These are phyloP conservation scores for Chaetorhynchus papuensis DNA, from an alignment of 2,113 vertebrate species.

Conservation along the genomic window DNA sequence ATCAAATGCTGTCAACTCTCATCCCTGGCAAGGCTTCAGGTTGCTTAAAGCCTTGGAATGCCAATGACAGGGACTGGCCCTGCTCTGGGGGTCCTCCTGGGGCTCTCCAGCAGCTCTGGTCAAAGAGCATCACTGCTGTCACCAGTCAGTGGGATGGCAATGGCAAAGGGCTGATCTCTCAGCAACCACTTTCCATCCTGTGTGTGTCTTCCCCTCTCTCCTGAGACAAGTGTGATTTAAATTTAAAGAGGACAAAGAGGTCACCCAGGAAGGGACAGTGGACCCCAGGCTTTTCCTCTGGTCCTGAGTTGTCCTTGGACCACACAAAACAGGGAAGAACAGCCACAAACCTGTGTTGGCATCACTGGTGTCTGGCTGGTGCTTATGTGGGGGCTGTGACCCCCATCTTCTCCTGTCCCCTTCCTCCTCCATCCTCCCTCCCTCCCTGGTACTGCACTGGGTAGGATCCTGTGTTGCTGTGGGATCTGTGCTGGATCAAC, in stretches of 20 bases:
- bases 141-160: neutral
- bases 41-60: neutral
- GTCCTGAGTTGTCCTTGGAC: neutral
- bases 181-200: neutral
- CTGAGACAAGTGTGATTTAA: neutral
- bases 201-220: neutral
- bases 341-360: neutral
- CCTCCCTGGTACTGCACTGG: neutral
- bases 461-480: fast-evolving
- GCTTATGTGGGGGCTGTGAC: neutral
- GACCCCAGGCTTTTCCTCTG: neutral
- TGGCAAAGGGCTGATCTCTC: neutral
- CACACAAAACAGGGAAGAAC: neutral
- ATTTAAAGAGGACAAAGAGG: neutral
- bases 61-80: neutral
- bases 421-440: neutral
- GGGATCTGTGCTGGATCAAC: neutral
- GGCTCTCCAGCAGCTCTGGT: neutral
- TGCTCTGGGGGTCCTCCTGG: neutral
- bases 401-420: neutral
- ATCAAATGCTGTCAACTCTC: neutral
- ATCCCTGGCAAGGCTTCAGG: neutral
- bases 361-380: neutral
- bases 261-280: neutral
- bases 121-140: neutral